Evolutionary conservation across 2,888 invertebrate species (phyloP).

Genomic region (Oscheius myriophilus): DNA sequence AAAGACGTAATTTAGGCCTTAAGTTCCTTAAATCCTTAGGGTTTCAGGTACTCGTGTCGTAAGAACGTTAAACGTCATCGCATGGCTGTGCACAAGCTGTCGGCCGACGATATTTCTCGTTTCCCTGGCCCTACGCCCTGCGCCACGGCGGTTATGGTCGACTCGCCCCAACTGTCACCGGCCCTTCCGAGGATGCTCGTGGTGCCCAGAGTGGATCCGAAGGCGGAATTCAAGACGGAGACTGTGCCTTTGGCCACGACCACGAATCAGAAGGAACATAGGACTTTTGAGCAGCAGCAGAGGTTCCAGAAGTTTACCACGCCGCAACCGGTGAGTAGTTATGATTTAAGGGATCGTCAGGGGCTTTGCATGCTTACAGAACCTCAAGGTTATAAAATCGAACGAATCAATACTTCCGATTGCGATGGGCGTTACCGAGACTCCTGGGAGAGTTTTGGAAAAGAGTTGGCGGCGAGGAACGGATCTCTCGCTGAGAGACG

Average conservation of each 20-base stretch:
- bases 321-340: neutral
- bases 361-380: too few relatives aligned
- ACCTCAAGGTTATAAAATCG: too few relatives aligned
- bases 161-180: neutral
- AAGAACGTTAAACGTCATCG: conserved; percentile 66
- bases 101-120: conserved; percentile 47
- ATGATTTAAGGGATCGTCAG: too few relatives aligned
- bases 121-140: conserved; percentile 34
- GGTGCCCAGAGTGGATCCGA: conserved; percentile 9
- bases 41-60: conserved; percentile 60
- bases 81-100: conserved; percentile 62
- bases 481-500: too few relatives aligned
- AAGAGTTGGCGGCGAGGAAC: too few relatives aligned
- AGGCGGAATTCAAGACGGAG: conserved; percentile 9
- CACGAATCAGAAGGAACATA: too few relatives aligned
- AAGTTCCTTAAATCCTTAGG: neutral
- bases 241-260: neutral
- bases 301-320: conserved; percentile 1
- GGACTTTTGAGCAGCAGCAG: too few relatives aligned
- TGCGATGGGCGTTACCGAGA: too few relatives aligned
- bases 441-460: too few relatives aligned
- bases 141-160: conserved; percentile 11
- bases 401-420: too few relatives aligned
- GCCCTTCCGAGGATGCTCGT: conserved; percentile 8
- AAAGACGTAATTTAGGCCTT: conserved; percentile 37